Conservation (phyloP, 2,113 vertebrate species). For the Tringa solitaria region DNA sequence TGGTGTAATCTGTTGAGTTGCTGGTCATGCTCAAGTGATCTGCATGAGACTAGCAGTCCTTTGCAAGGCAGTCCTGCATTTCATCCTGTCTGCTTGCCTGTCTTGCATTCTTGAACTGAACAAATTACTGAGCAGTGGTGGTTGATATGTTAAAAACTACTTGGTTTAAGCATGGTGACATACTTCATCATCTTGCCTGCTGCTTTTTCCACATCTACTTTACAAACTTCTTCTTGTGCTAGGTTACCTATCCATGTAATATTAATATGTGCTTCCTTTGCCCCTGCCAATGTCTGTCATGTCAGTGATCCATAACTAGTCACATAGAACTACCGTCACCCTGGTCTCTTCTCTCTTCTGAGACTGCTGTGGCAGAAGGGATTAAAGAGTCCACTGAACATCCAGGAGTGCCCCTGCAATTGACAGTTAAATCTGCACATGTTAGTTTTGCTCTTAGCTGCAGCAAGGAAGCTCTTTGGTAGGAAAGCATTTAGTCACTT, state of each 20-base stretch:
- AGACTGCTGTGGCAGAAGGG: not conserved
- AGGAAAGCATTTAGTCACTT: fast-evolving
- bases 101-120: not conserved
- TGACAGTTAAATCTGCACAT: not conserved
- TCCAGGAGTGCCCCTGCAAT: not conserved
- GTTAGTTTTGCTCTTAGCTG: not conserved
- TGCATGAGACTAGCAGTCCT: not conserved
- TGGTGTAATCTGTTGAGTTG: not conserved
- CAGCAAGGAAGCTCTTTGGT: not conserved
- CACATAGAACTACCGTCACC: not conserved
- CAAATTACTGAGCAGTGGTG: not conserved
- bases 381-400: not conserved
- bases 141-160: not conserved
- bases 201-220: not conserved
- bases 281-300: not conserved
- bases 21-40: not conserved
- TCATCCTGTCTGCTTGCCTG: not conserved
- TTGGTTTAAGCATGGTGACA: not conserved
- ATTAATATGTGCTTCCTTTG: not conserved
- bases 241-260: not conserved
- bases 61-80: not conserved
- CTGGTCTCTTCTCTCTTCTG: not conserved
- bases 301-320: not conserved
- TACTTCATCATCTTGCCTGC: not conserved
- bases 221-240: not conserved